These are phyloP conservation scores for Achatina immaculata DNA, from an alignment of 1,140 invertebrate genomes.

Conservation along the genomic window DNA sequence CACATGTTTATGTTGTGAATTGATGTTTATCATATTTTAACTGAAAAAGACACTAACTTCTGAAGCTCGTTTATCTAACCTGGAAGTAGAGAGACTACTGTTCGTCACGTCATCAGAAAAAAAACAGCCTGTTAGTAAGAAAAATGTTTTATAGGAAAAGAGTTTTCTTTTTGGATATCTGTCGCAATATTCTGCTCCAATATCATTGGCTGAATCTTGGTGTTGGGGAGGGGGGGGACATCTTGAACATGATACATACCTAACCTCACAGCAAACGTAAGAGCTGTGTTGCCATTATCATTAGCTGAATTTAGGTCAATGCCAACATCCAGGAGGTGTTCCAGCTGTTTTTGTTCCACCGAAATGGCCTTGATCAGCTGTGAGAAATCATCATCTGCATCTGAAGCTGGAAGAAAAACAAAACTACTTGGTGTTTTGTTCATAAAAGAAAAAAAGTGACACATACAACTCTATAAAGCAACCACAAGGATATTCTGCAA, in stretches of 20 bases:
- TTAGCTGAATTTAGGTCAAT: background rate
- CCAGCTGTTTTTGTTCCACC: background rate
- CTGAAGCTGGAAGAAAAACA: background rate
- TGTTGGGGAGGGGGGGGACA: background rate
- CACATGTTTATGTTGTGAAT: too few relatives aligned
- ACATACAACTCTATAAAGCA: background rate
- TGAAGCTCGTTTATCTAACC: too few relatives aligned
- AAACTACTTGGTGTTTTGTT: background rate
- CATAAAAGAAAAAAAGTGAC: background rate
- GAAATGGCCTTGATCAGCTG: constrained; percentile 11
- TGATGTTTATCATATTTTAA: too few relatives aligned
- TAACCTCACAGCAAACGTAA: constrained; percentile 1
- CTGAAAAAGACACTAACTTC: too few relatives aligned
- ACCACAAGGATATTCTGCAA: background rate
- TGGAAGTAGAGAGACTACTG: too few relatives aligned
- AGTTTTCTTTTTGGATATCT: too few relatives aligned
- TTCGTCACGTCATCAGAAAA: too few relatives aligned
- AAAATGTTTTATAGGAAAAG: too few relatives aligned
- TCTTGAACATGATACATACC: background rate
- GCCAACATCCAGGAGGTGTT: constrained; percentile 5
- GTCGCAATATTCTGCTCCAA: too few relatives aligned
- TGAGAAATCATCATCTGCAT: background rate
- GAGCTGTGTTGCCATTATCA: constrained; percentile 15
- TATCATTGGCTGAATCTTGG: too few relatives aligned
- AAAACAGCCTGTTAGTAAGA: too few relatives aligned